Evolutionary conservation across 2,888 invertebrate genomes (phyloP).

Genomic region (Troides helena): DNA sequence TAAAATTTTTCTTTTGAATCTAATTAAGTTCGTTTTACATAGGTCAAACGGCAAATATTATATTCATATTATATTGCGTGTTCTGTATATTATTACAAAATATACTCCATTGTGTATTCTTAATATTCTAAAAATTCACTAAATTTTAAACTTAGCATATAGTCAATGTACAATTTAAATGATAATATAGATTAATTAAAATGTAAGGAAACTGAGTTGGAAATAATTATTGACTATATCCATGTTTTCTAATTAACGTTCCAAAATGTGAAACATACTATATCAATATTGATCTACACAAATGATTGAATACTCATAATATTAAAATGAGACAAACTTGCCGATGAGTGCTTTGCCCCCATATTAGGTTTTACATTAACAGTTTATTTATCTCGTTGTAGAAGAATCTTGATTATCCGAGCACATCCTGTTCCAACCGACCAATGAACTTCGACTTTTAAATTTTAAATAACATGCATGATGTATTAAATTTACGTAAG

Average conservation of each 20-base stretch:
- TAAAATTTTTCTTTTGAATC: too few species aligned
- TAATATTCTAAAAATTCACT: too few species aligned
- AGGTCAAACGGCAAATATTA: too few species aligned
- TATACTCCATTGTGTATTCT: too few species aligned
- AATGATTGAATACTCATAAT: conserved; percentile 12
- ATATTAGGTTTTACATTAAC: conserved; percentile 3
- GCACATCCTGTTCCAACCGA: conserved; percentile 27
- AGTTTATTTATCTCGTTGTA: conserved; percentile 5
- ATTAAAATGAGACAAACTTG: conserved; percentile 6
- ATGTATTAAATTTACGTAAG: conserved; percentile 6
- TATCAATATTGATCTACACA: conserved; percentile 12
- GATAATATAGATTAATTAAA: too few species aligned
- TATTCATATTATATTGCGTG: too few species aligned
- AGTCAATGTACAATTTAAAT: too few species aligned
- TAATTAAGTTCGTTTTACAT: too few species aligned
- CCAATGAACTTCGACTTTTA: conserved; percentile 28
- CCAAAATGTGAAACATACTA: conserved; percentile 1
- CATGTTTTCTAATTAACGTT: conserved; percentile 27
- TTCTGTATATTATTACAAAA: too few species aligned
- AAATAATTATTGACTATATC: background rate
- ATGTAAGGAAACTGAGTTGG: too few species aligned
- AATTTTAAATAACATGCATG: conserved; percentile 5
- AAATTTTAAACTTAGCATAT: too few species aligned
- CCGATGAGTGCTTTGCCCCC: conserved; percentile 15
- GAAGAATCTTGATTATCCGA: conserved; percentile 16